Evolutionary conservation across 2,888 invertebrate species (phyloP).

Genomic region (Drosophila subquinaria): DNA sequence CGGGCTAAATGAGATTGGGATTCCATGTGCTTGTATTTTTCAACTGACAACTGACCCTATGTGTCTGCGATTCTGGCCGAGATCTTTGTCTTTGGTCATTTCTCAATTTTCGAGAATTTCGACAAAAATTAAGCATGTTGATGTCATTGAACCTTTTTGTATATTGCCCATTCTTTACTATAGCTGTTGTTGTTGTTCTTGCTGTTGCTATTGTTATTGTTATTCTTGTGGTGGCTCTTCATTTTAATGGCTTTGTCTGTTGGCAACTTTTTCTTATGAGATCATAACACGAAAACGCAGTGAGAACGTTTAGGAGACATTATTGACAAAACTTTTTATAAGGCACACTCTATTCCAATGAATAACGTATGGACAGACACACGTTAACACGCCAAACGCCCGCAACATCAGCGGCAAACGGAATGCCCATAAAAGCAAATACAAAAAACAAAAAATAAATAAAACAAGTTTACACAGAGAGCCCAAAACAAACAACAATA

Average conservation of each 20-base stretch:
- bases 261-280: conserved; percentile 73
- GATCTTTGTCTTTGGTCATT: conserved; percentile 54
- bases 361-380: conserved; percentile 26
- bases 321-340: conserved; percentile 73
- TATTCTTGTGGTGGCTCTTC: conserved; percentile 42
- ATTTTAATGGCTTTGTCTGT: conserved; percentile 34
- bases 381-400: conserved; percentile 54
- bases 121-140: conserved; percentile 34
- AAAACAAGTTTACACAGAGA: conserved; percentile 67
- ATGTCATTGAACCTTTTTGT: conserved; percentile 65
- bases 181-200: conserved; percentile 23
- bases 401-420: conserved; percentile 40
- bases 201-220: conserved; percentile 35
- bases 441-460: conserved; percentile 10
- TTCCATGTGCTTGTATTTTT: conserved; percentile 23
- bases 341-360: conserved; percentile 39
- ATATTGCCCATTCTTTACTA: conserved; percentile 35
- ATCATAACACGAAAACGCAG: conserved; percentile 64
- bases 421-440: conserved; percentile 50
- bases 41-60: conserved; percentile 30
- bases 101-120: conserved; percentile 37
- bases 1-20: conserved; percentile 16
- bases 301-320: conserved; percentile 33
- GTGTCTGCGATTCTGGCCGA: conserved; percentile 13
- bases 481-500: conserved; percentile 36